Evolutionary conservation across 1,140 invertebrate genomes (phyloP), one percentile per base, ranked within the genome.

Genomic region (Aphaenogaster rudis): DNA sequence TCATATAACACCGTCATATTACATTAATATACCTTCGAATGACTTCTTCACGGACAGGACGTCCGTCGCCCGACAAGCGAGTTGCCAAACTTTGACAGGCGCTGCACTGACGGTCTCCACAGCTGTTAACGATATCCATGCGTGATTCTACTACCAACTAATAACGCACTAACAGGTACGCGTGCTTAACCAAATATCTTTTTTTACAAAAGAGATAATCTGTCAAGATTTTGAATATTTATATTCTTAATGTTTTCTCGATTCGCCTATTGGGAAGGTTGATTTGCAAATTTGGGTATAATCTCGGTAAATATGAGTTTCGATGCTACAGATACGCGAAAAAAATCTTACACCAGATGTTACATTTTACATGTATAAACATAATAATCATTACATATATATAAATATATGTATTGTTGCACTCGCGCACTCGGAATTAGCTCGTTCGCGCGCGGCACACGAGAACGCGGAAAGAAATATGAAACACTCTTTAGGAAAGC

Each of bases 41-140:
- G 92, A 95, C 92, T 86, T 95, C 94, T 90, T 95, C 93, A 74
- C 94, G 94, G 88, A 94, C 87, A 90, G 94, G 94, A 86, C 93
- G 94, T 93, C 94, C 93, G 85, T 95, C 94, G 93, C 94, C 94
- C 94, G 94, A 95, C 92, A 95, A 87, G 92, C 94, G 94, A 94
- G 94, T 93, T 91, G 94, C 94, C 92, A 95, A 94, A 92, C 93
- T 93, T 92, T 95, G 94, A 94, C 94, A 95, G 93, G 94, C 93
- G 92, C 94, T 94, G 87, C 94, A 95, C 86, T 95, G 94, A 88
- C 93, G 94, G 89, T 95, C 94, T 93, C 93, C 94, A 92, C 94
- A 94, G 92, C 94, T 95, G 94, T 94, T 90, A 94, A 95, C 88
- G 81, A 95, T 92, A 95, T 89, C 92, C 92, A 94, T 94, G 93